Percentiles rank a stretch among this genome's conserved stretches.
These are phyloP conservation scores for Microtus montanus DNA, from an alignment of 2,113 vertebrate genomes.

Conservation along the genomic window DNA sequence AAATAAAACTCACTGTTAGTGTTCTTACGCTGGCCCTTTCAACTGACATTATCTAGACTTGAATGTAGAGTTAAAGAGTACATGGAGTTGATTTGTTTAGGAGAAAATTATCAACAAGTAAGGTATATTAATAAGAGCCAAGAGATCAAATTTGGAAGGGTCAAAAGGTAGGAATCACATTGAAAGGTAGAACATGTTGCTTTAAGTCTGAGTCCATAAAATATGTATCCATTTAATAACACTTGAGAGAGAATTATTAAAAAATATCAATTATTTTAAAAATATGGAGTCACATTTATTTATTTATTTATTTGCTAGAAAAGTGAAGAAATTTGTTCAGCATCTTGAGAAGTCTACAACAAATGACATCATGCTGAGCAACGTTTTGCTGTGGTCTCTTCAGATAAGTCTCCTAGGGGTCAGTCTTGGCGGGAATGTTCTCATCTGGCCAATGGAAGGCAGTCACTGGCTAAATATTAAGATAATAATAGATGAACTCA, in stretches of 20 bases:
- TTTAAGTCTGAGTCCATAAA: neutral
- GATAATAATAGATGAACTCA: slow-evolving; percentile 84
- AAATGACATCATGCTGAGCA: slow-evolving; percentile 22
- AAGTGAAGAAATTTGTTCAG: neutral
- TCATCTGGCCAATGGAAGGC: slow-evolving; percentile 89
- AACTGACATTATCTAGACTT: neutral
- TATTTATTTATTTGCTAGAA: neutral
- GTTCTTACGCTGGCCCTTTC: neutral
- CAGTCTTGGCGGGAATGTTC: slow-evolving; percentile 83
- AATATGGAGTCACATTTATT: neutral
- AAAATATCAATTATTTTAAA: neutral
- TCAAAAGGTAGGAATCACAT: neutral
- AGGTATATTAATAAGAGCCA: neutral
- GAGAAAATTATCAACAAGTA: neutral
- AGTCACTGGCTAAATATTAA: slow-evolving; percentile 91
- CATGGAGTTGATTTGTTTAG: neutral
- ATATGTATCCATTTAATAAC: neutral
- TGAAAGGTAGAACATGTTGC: neutral
- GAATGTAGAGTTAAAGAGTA: neutral
- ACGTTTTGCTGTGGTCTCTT: slow-evolving; percentile 77
- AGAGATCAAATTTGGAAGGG: neutral
- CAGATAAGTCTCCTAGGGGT: slow-evolving; percentile 77
- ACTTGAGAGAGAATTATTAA: neutral
- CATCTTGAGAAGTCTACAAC: slow-evolving; percentile 34
- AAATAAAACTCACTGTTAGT: neutral